Percentiles rank a stretch among this genome's conserved stretches.
These are phyloP conservation scores for Chloropsis hardwickii DNA, from an alignment of 2,113 vertebrate genomes.

Conservation along the genomic window DNA sequence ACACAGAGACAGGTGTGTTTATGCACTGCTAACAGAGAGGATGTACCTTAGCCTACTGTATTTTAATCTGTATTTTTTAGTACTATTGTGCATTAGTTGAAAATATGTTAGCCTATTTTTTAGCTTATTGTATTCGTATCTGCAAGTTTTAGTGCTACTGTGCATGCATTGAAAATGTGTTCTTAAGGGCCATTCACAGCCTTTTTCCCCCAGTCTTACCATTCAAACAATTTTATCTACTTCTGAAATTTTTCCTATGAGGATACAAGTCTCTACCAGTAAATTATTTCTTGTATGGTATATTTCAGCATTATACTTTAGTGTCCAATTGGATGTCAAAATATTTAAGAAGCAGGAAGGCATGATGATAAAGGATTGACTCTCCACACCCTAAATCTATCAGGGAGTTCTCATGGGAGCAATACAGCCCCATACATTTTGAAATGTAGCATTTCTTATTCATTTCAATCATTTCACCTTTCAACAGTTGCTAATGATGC, in stretches of 20 bases:
- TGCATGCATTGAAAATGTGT: neutral
- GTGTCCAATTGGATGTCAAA: slow-evolving; percentile 22
- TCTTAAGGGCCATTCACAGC: neutral
- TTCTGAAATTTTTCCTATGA: neutral
- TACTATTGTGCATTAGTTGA: neutral
- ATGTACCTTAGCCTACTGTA: neutral
- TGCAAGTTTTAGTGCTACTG: neutral
- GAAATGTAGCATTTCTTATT: slow-evolving; percentile 25
- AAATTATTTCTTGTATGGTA: neutral
- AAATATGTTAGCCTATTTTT: neutral
- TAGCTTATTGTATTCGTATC: neutral
- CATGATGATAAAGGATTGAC: slow-evolving; percentile 7
- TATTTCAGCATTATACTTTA: slow-evolving; percentile 6
- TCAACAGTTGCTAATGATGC: slow-evolving; percentile 1
- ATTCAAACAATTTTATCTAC: neutral
- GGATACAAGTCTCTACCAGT: neutral
- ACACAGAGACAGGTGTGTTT: neutral
- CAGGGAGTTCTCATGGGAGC: neutral
- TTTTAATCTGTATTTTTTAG: neutral
- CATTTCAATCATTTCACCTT: slow-evolving; percentile 26
- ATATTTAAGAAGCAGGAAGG: neutral
- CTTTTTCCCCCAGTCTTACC: neutral
- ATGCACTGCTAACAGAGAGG: neutral
- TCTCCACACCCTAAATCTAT: neutral
- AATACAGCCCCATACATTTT: neutral